Evolutionary conservation across 2,888 invertebrate genomes (phyloP), one percentile per base, ranked within the genome.

Genomic region (Epsilonema sp.): DNA sequence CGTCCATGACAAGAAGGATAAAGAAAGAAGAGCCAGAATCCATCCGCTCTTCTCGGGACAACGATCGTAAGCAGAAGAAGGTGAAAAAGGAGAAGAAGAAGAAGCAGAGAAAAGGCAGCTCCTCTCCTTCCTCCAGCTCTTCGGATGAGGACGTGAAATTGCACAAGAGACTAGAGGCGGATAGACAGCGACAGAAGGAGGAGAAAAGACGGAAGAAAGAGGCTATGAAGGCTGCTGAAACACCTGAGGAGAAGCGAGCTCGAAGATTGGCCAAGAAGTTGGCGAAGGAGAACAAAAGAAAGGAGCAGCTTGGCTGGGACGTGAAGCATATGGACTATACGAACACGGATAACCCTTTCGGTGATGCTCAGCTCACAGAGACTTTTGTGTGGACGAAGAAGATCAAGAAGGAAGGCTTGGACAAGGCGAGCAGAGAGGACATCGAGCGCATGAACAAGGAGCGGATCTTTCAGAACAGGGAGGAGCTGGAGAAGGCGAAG

Each of bases 381-480:
- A 83, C 87, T 0, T 99, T 97, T 68, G 83, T 90, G 0, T 99
- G 97, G 97, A 74, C 75, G 22, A 94, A 94, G 68, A 97, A 99
- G 66, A 71, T 92, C 42, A 81, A 89, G 49, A 84, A 86, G 59
- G 87, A 92, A 62, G 97, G n/a, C n/a, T n/a, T n/a, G n/a, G n/a
- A n/a, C n/a, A n/a, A n/a, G n/a, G n/a, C n/a, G n/a, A n/a, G n/a
- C n/a, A n/a, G n/a, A n/a, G n/a, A n/a, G n/a, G n/a, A n/a, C n/a
- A n/a, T n/a, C n/a, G n/a, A n/a, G n/a, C n/a, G n/a, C n/a, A 46
- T 45, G 31, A 47, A n/a, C 23, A 47, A n/a, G 20, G 4, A 47
- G 39, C 44, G 55, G 40, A 53, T 63, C 20, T 48, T 50, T n/a
- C 52, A 53, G 40, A 63, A 64, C 49, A 47, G 56, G 63, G 73